These are phyloP conservation scores for Cryptocheilus praepositus DNA, from an alignment of 2,888 invertebrate genomes.

Conservation along the genomic window DNA sequence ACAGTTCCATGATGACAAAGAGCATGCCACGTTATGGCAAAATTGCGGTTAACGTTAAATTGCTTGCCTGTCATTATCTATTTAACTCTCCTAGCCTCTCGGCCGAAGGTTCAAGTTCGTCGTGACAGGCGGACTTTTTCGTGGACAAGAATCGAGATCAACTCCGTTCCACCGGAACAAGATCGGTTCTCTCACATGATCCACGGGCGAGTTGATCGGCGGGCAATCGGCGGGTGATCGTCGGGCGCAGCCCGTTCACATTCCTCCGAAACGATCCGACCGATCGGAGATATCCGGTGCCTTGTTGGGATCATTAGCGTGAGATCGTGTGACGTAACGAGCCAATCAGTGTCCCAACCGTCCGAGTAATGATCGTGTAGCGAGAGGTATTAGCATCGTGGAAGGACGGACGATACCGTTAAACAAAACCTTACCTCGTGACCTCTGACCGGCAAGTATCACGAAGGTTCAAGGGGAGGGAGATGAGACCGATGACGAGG, in stretches of 20 bases:
- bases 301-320: conserved; percentile 72
- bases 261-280: conserved; percentile 58
- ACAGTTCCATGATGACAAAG: neutral
- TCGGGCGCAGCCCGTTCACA: conserved; percentile 47
- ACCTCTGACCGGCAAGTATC: conserved; percentile 59
- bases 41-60: neutral
- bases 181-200: conserved; percentile 52
- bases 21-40: neutral
- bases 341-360: conserved; percentile 67
- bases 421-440: conserved; percentile 71
- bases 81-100: neutral
- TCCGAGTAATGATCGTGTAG: conserved; percentile 67
- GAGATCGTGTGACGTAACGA: conserved; percentile 73
- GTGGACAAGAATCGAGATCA: conserved; percentile 11
- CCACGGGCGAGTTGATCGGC: conserved; percentile 13
- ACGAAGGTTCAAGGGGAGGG: conserved; percentile 6
- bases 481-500: conserved; percentile 50
- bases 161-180: conserved; percentile 27
- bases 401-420: conserved; percentile 67
- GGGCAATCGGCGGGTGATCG: neutral
- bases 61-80: neutral
- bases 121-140: neutral
- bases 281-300: conserved; percentile 68
- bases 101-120: neutral
- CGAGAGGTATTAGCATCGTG: conserved; percentile 69